These are phyloP conservation scores for Monopis laevigella DNA, from an alignment of 2,888 invertebrate genomes.

Conservation along the genomic window DNA sequence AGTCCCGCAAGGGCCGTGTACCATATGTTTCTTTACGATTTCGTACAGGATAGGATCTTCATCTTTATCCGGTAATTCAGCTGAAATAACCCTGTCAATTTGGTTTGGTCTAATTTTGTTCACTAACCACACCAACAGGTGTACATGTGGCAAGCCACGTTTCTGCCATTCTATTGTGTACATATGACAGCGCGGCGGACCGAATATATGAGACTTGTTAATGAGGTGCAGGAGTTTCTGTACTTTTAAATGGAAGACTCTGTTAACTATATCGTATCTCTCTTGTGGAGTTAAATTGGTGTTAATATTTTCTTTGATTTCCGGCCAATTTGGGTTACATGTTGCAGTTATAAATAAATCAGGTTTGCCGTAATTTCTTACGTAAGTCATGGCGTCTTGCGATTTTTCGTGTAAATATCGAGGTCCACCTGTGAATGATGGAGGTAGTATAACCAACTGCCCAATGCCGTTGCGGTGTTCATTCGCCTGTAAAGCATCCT, in stretches of 20 bases:
- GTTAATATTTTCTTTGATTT: no score
- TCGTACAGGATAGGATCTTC: constrained; percentile 21
- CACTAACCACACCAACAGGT: constrained; percentile 20
- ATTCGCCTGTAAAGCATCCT: constrained; percentile 18
- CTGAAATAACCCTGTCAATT: constrained; percentile 21
- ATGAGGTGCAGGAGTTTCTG: constrained; percentile 7
- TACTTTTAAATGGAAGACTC: constrained; percentile 21
- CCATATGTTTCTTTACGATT: constrained; percentile 20
- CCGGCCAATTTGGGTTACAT: constrained; percentile 23
- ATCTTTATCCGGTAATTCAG: constrained; percentile 21
- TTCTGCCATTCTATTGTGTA: neutral
- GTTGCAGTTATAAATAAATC: constrained; percentile 16
- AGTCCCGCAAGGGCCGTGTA: constrained; percentile 24
- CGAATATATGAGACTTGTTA: constrained; percentile 15
- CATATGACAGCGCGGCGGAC: constrained; percentile 15
- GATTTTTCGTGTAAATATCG: constrained; percentile 24
- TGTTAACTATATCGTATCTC: constrained; percentile 20
- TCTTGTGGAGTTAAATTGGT: no score
- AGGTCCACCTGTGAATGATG: constrained; percentile 23
- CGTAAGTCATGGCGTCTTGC: constrained; percentile 28
- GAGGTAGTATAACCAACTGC: constrained; percentile 25
- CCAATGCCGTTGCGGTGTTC: constrained; percentile 25
- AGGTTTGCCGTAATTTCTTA: constrained; percentile 27
- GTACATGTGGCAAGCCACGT: constrained; percentile 14
- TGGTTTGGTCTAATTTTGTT: constrained; percentile 21